Evolutionary conservation across 2,113 vertebrate genomes (phyloP), one percentile per base, ranked within the genome.

Genomic region (Nesogale talazaci): DNA sequence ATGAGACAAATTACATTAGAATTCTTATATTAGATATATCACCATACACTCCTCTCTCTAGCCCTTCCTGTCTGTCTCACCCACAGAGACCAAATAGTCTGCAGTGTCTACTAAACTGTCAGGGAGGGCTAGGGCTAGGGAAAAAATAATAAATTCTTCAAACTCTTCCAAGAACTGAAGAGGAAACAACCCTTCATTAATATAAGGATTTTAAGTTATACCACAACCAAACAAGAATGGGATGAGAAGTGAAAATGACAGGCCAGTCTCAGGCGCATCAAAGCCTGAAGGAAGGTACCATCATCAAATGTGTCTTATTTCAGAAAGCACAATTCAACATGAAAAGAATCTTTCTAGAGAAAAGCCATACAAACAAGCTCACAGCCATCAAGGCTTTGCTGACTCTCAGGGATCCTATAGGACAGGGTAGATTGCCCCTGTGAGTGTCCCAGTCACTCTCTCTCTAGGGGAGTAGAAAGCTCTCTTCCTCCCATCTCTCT

Each of bases 161-260:
- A 69, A 92, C 46, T 85, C 25, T 87, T 78, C 36, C 36, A 82
- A 67, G 61, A 92, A 86, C 65, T 83, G 38, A 65, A 77, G 17
- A 86, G 3, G 27, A 14, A 81, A 69, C 3, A 82, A 3, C 0
- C 9, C 16, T 80, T 11, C 69, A 14, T 20, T 63, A 67, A 23
- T 61, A 81, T 76, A 88, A 46, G 23, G 52, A 67, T 23, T 52
- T 76, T 76, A 88, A 46, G 23, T 81, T 17, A 31, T 31, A 57
- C 3, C 12, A 11, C 92, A 89, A 76, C 31, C 57, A 76, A 92
- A 89, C 16, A 89, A n/a, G 3, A 1, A 38, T 25, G 86, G 7
- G 40, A 23, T 20, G 36, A 86, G 31, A 70, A 82, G 69, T 69
- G n/a, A 86, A 92, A 70, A 82, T 56, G 81, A 86, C 23, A 23